phyloP scores from a whole-genome alignment of 37 sponge, comb jelly and placozoan genomes.

The Haliclona indistincta region DNA sequence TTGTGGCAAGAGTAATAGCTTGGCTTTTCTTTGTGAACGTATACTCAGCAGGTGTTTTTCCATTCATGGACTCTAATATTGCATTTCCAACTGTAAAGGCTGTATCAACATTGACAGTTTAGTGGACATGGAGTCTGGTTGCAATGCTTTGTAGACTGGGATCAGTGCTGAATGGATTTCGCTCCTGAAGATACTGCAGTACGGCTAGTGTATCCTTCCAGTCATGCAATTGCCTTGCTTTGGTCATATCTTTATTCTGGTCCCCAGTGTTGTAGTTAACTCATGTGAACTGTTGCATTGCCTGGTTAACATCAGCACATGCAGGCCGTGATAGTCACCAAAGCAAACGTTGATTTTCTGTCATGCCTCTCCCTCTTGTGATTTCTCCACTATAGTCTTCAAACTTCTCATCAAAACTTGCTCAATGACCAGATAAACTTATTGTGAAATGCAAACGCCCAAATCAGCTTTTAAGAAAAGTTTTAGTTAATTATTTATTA shows the following conservation, averaged over 20 bases:
- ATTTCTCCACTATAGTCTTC: no score
- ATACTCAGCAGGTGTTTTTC: no score
- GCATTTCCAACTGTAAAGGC: no score
- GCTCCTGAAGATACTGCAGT: conserved; percentile 36
- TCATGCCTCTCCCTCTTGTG: conserved; percentile 30
- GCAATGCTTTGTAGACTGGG: conserved; percentile 23
- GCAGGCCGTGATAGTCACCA: conserved; percentile 45
- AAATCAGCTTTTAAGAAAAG: no score
- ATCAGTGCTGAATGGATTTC: conserved; percentile 41
- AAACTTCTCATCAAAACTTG: no score
- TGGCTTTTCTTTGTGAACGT: no score
- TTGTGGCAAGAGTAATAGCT: no score
- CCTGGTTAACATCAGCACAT: conserved; percentile 32
- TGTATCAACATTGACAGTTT: no score
- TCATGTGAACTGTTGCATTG: conserved; percentile 49
- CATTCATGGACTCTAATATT: conserved; percentile 34
- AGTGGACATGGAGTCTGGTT: conserved; percentile 34
- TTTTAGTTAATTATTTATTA: no score
- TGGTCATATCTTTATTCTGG: conserved; percentile 51
- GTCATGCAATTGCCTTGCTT: conserved; percentile 45
- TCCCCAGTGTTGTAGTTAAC: conserved; percentile 48
- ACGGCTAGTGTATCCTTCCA: conserved; percentile 53
- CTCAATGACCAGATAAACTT: no score
- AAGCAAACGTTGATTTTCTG: conserved; percentile 23
- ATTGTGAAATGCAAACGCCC: no score